These are phyloP conservation scores for Leistus spinibarbis DNA, from an alignment of 2,888 invertebrate species.

Conservation along the genomic window DNA sequence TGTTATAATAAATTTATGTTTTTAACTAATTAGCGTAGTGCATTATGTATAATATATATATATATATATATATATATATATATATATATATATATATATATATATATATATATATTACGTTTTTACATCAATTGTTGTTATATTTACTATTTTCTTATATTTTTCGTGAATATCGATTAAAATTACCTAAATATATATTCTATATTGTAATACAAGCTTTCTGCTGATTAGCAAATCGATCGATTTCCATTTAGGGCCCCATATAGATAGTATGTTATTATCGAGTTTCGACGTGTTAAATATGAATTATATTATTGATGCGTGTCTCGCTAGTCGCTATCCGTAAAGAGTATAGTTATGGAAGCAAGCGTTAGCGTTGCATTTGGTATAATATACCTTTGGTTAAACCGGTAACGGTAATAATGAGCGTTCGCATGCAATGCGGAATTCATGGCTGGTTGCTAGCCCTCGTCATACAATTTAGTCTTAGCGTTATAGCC, in stretches of 20 bases:
- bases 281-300: neutral
- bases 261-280: neutral
- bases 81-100: too few species aligned
- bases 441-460: neutral
- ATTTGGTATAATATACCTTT: neutral
- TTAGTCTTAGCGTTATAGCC: neutral
- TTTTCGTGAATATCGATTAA: too few species aligned
- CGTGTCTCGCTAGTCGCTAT: too few species aligned
- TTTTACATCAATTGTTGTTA: too few species aligned
- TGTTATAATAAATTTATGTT: neutral
- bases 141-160: too few species aligned
- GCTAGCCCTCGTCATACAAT: neutral
- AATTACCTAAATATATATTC: neutral
- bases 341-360: neutral
- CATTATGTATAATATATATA: too few species aligned
- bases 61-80: too few species aligned
- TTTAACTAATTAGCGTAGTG: too few species aligned
- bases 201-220: neutral
- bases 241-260: neutral
- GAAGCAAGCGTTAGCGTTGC: neutral
- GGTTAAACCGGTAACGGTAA: neutral
- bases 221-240: neutral
- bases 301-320: neutral
- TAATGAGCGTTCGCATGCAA: slow-evolving; percentile 7
- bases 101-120: too few species aligned